Base-by-base conservation (phyloP, 2,113 vertebrate species). In the Marmota flaviventris region DNA sequence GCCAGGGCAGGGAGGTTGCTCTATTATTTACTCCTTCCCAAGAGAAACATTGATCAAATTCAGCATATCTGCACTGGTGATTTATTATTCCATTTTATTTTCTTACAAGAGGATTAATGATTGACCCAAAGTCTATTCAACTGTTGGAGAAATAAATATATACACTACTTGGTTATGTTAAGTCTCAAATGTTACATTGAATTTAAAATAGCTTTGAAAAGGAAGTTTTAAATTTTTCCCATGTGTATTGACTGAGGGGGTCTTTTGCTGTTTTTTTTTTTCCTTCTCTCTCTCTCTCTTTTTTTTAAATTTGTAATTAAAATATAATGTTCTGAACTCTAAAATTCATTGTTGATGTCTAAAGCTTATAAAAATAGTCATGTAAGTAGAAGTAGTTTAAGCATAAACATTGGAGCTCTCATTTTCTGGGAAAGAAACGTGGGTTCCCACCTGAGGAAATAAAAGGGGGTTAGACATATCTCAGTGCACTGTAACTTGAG, bases 71-170 rank as follows among this genome's bases (percentile, higher is more conserved):
- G 78, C 91, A 82, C 56, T 67, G 22, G 72, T 97, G 83, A 97
- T 96, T 97, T 97, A 97, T 97, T 97, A 96, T 95, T 95, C 42
- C 22, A 84, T 95, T 93, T 97, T 95, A 93, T 87, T 93, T 70
- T 95, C 45, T 94, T 97, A 92, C 89, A 89, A 73, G 95, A 97
- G 89, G 92, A 97, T 97, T 98, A 95, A 97, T 97, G 96, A 94
- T 93, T 95, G 95, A 97, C 56, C 56, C 76, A 96, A 97, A 89
- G 9, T 76, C 45, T 90, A 22, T 61, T 84, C 58, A 95, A 67
- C 86, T 92, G 34, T 89, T 84, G 10, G n/a, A 96, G 69, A 95
- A 96, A 89, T 87, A 92, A 96, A 95, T 58, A 91, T 77, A 82
- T 95, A 69, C 77, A 32, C 56, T 76, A 53, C 16, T 85, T 96